phyloP scores from a whole-genome alignment of 1,140 invertebrate species.

The Drosophila saltans region DNA sequence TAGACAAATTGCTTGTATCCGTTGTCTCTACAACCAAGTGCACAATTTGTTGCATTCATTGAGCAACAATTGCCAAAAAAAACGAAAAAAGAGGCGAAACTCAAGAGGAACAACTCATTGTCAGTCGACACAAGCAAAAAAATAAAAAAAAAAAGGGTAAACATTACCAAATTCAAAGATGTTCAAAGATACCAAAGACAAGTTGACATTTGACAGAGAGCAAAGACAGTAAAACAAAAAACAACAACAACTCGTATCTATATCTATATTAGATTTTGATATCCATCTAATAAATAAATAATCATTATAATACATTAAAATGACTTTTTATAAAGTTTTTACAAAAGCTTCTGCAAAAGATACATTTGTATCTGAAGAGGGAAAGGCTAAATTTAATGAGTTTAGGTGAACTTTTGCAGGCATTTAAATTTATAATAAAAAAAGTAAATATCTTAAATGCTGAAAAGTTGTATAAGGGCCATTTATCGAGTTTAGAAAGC shows the following conservation, averaged over 20 bases:
- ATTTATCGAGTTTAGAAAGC: no score
- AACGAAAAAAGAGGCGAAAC: conserved; percentile 33
- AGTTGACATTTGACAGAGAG: conserved; percentile 47
- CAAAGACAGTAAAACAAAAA: background rate
- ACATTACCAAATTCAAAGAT: conserved; percentile 46
- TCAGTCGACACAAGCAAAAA: conserved; percentile 23
- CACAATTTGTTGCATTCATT: conserved; percentile 26
- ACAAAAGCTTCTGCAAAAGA: background rate
- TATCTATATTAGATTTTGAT: conserved; percentile 1
- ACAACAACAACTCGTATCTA: background rate
- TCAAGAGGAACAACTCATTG: conserved; percentile 6
- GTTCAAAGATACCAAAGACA: conserved; percentile 40
- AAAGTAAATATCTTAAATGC: no score
- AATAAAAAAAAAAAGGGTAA: conserved; percentile 40
- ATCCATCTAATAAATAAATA: background rate
- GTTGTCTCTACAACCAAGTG: conserved; percentile 17
- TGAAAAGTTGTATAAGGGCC: no score
- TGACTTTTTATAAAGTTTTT: background rate
- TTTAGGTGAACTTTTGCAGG: no score
- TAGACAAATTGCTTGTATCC: conserved; percentile 69
- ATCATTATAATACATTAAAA: background rate
- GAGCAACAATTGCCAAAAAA: conserved; percentile 37
- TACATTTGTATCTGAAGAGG: background rate
- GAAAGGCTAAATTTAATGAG: background rate
- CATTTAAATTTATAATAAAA: no score